Conservation (phyloP, 2,888 invertebrate species). For the Amiota mariae region DNA sequence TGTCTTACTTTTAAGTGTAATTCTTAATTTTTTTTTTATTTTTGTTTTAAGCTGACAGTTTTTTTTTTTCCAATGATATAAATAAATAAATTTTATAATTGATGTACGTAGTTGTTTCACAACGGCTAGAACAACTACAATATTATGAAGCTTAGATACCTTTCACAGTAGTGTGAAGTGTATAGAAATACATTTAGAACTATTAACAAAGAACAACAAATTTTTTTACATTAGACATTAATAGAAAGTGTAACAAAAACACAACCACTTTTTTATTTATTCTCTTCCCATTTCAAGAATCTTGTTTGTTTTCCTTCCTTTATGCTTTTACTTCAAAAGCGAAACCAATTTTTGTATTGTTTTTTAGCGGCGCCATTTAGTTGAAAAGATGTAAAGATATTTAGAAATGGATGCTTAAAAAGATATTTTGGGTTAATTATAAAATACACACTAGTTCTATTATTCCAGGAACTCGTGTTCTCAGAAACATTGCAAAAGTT, state of each 20-base stretch:
- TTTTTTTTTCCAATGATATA: no score
- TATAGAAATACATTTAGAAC: slow-evolving; percentile 44
- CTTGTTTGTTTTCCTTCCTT: not conserved
- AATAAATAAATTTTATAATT: no score
- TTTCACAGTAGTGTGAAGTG: no score
- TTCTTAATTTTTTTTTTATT: no score
- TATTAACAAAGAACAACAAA: slow-evolving; percentile 65
- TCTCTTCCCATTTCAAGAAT: slow-evolving; percentile 44
- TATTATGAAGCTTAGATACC: no score
- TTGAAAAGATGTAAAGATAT: slow-evolving; percentile 51
- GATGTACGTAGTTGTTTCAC: no score
- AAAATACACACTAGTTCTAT: no score
- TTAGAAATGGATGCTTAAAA: slow-evolving; percentile 55
- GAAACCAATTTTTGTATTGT: slow-evolving; percentile 40
- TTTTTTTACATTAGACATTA: slow-evolving; percentile 50
- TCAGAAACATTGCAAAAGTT: no score
- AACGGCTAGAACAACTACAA: no score
- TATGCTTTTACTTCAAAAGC: not conserved
- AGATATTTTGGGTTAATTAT: not conserved
- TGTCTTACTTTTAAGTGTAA: no score
- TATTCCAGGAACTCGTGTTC: no score
- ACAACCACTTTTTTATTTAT: slow-evolving; percentile 53
- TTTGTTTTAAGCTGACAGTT: no score
- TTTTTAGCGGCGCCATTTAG: slow-evolving; percentile 51
- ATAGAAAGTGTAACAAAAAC: slow-evolving; percentile 25